phyloP scores from a whole-genome alignment of 2,797 vertebrate genomes.

The Thripadectes ignobilis region DNA sequence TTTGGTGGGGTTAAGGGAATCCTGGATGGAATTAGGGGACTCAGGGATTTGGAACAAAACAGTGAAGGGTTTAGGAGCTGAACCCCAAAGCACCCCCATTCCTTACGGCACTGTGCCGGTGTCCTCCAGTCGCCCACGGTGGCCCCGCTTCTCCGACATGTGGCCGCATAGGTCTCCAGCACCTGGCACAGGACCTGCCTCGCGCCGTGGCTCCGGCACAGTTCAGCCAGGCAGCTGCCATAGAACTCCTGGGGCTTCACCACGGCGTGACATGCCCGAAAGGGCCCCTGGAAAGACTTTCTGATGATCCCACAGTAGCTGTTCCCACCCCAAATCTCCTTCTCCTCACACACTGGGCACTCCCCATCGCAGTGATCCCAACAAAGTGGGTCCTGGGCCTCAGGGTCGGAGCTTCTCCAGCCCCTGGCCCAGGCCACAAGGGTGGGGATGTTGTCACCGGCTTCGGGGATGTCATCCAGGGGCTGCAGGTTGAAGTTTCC shows the following conservation, averaged over 20 bases:
- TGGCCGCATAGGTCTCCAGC: neutral
- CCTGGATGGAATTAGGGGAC: neutral
- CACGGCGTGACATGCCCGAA: neutral
- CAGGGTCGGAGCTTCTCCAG: neutral
- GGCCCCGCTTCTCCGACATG: neutral
- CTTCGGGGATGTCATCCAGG: rapidly evolving
- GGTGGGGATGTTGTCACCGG: neutral
- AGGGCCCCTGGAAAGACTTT: neutral
- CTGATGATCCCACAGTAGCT: neutral
- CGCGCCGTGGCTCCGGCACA: neutral
- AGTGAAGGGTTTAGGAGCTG: neutral
- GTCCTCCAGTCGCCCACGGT: neutral
- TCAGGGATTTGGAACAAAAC: neutral
- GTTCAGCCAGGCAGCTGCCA: neutral
- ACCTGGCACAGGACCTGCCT: neutral
- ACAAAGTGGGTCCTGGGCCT: neutral
- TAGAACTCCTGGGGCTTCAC: neutral
- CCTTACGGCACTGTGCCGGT: neutral
- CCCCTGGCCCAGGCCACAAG: neutral
- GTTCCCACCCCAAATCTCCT: neutral
- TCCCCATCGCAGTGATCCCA: neutral
- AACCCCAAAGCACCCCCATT: neutral
- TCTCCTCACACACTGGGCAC: neutral
- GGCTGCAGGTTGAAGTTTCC: neutral
- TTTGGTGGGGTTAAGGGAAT: neutral